A percentile compares a stretch with the other conserved stretches of the same genome.
Conservation (phyloP, 1,140 invertebrate genomes). For the Heliconius eleuchia region DNA sequence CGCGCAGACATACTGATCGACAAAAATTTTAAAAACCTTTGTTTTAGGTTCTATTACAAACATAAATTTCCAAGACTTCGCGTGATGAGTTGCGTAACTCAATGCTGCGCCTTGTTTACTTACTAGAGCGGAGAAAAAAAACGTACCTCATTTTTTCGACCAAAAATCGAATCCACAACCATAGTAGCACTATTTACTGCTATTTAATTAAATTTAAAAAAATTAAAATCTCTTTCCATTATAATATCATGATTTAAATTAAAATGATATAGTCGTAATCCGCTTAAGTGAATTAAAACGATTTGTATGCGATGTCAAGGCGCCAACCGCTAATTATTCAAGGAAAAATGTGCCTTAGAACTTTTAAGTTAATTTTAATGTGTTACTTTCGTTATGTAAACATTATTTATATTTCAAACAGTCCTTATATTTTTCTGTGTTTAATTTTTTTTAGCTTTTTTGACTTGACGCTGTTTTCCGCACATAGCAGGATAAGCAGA, state of each 20-base stretch:
- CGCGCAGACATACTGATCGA: too few species aligned
- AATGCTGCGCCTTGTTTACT: too few species aligned
- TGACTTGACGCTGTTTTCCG: too few species aligned
- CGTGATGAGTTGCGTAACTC: too few species aligned
- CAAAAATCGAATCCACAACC: background rate
- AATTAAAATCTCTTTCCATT: background rate
- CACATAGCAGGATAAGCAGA: too few species aligned
- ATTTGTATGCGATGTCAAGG: conserved; percentile 39
- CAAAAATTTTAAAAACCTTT: too few species aligned
- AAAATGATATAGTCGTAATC: conserved; percentile 35
- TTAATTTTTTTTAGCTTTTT: background rate
- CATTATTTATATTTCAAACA: background rate
- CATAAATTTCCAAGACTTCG: too few species aligned
- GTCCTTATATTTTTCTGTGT: background rate
- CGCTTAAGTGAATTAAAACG: conserved; percentile 41
- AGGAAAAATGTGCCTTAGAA: conserved; percentile 28
- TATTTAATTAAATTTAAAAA: background rate
- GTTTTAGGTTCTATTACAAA: too few species aligned
- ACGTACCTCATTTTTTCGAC: too few species aligned
- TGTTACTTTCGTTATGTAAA: background rate
- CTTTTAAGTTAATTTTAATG: background rate
- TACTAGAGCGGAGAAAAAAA: too few species aligned
- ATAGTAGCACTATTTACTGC: background rate
- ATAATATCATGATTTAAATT: conserved; percentile 33
- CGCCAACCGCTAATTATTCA: conserved; percentile 30